Evolutionary conservation across 2,113 vertebrate species (phyloP), one percentile per base, ranked within the genome.

Genomic region (Rhodinocichla rosea): DNA sequence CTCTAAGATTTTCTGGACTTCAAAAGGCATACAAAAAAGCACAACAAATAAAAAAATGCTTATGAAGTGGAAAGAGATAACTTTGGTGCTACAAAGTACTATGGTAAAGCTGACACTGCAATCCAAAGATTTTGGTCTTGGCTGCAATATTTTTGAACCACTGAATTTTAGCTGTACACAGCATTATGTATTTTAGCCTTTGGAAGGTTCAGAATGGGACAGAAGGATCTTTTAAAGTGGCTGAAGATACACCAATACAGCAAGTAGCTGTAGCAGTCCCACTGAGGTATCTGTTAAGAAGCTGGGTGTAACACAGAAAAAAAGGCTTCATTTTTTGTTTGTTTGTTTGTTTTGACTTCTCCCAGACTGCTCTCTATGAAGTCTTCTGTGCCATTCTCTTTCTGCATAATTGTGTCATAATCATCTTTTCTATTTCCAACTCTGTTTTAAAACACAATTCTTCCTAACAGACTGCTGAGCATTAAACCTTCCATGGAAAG

Each of bases 41-140:
- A 83, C 32, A 70, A 75, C 32, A 91, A 95, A 81, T 85, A 50
- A 83, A 91, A 94, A 95, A 81, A 60, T 64, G 49, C 26, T 81
- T 92, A 87, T 82, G 92, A 92, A 93, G 85, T 81, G 60, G 53
- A 94, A 96, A 96, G 63, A 63, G 42, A 67, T 56, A 37, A 35
- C 14, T 88, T 83, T 67, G 39, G 23, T 92, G 33, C 52, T 73
- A 83, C 33, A 77, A 80, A 87, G 32, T 33, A 42, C 60, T 68
- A 13, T 60, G 1, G 0, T 74, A 84, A 92, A 92, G 85, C 85
- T 96, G 93, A 93, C 49, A 52, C 30, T 79, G 92, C 88, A 92
- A 53, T 56, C 52, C 69, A 44, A 60, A 83, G 42, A 88, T 83
- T 96, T 90, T 90, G 56, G 64, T 64, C 67, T 83, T 71, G 28